Base-by-base conservation (phyloP, 1,140 invertebrate species). In the Pectinophora gossypiella region DNA sequence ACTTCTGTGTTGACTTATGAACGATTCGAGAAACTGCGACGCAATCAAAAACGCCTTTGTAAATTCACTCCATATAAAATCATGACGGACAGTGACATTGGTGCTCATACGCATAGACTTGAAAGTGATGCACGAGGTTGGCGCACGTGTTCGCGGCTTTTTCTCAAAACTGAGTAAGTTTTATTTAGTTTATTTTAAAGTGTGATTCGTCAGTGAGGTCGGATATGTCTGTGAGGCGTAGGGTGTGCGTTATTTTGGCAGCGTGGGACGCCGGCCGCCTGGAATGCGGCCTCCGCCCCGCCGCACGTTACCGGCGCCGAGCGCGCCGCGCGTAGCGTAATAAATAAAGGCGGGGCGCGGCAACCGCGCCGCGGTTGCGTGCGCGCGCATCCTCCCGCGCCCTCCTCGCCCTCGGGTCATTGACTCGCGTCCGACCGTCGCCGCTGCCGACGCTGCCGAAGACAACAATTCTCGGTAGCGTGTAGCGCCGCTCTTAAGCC, bases 321-420 rank as follows among this genome's bases (percentile, higher is more conserved):
- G 59, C 75, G 76, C 73, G 64, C 75, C 78, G 78, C 77, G 71
- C 77, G 82, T 83, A 85, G 76, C 82, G 82, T 85, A 85, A 83
- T 85, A 85, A 85, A 83, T 83, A 85, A 85, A 85, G 79, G 82
- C 79, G 79, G 82, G 82, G 82, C 82, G 78, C 78, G 70, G 72
- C 70, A n/a, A n/a, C n/a, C n/a, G n/a, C n/a, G n/a, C n/a, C n/a
- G n/a, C n/a, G n/a, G n/a, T 82, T 27, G 78, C 74, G 76, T 83
- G 82, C 79, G 82, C 73, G 82, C 80, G 82, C 82, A 82, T 76
- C 72, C 72, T 79, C 78, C 77, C 82, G 79, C 82, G 76, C 74
- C 72, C 68, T 75, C 72, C 69, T 62, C 64, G 72, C 65, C 70
- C 66, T 78, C 72, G 60, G 82, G 82, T 83, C 82, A 77, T 82